A percentile compares a stretch with the other conserved stretches of the same genome.
Evolutionary conservation across 2,797 vertebrate genomes (phyloP).

Genomic region (Gymnoscopelus microlampas): DNA sequence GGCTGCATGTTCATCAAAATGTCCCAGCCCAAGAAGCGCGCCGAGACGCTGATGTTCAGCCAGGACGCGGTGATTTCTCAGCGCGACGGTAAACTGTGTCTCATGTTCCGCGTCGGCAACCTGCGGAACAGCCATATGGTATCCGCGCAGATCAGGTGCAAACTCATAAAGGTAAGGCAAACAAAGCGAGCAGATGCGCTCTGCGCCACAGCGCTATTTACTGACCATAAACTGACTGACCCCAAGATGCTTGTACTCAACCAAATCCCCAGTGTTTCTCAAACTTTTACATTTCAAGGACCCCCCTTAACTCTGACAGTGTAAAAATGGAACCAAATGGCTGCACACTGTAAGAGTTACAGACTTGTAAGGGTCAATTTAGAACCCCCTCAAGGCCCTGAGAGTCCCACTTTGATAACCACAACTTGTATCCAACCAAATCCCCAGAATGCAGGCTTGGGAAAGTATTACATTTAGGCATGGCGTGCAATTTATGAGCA

Average conservation of each 20-base stretch:
- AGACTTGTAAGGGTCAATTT: too few species aligned
- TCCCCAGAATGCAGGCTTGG: too few species aligned
- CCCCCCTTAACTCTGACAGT: too few species aligned
- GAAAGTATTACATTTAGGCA: too few species aligned
- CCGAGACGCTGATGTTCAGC: conserved; percentile 94
- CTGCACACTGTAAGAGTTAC: too few species aligned
- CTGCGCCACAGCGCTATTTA: conserved; percentile 12
- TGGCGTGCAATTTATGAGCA: background rate
- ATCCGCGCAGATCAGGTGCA: conserved; percentile 94
- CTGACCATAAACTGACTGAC: conserved; percentile 2
- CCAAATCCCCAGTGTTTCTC: too few species aligned
- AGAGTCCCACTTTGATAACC: too few species aligned
- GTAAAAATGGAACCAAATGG: too few species aligned
- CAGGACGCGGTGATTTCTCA: conserved; percentile 89
- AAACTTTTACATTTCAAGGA: too few species aligned
- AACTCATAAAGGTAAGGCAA: conserved; percentile 90
- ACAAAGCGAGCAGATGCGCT: background rate
- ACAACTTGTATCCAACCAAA: too few species aligned
- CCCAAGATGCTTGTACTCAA: too few species aligned
- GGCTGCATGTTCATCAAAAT: conserved; percentile 97
- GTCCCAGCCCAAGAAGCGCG: conserved; percentile 94
- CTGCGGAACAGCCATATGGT: conserved; percentile 96
- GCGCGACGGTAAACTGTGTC: conserved; percentile 90
- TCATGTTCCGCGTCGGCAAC: conserved; percentile 94
- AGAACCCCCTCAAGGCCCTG: too few species aligned